Evolutionary conservation across 2,888 invertebrate species (phyloP).

Genomic region (Auanema freiburgensis): DNA sequence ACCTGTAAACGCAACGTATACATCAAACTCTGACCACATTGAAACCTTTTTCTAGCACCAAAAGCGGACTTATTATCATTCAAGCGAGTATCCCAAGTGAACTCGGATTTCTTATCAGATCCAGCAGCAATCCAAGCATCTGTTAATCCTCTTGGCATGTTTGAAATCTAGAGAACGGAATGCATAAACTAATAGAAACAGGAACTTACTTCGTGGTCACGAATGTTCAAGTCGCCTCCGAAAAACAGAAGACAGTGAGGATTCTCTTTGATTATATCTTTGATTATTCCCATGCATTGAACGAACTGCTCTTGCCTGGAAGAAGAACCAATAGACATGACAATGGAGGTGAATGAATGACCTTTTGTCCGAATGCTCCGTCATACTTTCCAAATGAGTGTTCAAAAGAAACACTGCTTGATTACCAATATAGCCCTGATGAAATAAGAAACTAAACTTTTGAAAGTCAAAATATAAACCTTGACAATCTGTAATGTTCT

Average conservation of each 20-base stretch:
- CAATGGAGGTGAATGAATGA: neutral
- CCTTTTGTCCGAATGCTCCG: conserved; percentile 63
- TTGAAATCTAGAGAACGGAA: conserved; percentile 21
- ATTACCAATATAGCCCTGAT: conserved; percentile 45
- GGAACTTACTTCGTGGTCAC: conserved; percentile 70
- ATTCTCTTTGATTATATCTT: conserved; percentile 22
- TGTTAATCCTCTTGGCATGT: conserved; percentile 63
- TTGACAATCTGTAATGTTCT: conserved; percentile 69
- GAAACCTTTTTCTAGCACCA: neutral
- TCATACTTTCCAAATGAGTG: conserved; percentile 72
- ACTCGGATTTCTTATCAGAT: conserved; percentile 68
- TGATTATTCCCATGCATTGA: conserved; percentile 44
- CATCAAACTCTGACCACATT: neutral
- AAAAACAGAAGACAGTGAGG: conserved; percentile 67
- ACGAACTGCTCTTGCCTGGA: conserved; percentile 34
- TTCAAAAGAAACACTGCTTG: conserved; percentile 68
- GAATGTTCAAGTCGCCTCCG: conserved; percentile 72
- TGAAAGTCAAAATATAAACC: conserved; percentile 56
- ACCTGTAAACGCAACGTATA: conserved; percentile 22
- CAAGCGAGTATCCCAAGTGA: conserved; percentile 71
- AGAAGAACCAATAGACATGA: neutral
- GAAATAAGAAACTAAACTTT: neutral
- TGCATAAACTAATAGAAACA: too few relatives aligned
- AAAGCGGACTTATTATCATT: conserved; percentile 69
- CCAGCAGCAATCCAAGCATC: conserved; percentile 70